A percentile compares a stretch with the other conserved stretches of the same genome.
These are phyloP conservation scores for Dromococcyx pavoninus DNA, from an alignment of 2,797 vertebrate species.

Conservation along the genomic window DNA sequence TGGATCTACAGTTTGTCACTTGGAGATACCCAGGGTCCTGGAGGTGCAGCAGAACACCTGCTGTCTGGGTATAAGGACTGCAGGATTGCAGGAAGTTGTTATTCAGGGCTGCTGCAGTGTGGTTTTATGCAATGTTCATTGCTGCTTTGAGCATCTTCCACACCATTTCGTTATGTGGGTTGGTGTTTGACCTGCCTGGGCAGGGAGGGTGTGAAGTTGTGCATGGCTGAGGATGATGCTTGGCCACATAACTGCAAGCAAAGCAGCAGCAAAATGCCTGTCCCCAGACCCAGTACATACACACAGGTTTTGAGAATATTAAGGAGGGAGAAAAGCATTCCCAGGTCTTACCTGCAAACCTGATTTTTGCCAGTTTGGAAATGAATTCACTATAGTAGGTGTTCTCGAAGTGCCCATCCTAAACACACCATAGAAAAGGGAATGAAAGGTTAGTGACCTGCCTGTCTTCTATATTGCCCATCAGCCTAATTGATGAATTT, in stretches of 20 bases:
- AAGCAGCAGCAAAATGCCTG: not conserved
- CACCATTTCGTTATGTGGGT: not conserved
- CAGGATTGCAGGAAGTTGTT: not conserved
- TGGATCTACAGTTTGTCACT: not conserved
- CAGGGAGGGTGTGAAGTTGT: not conserved
- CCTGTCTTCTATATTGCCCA: not conserved
- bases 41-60: not conserved
- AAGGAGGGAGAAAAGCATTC: not conserved
- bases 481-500: not conserved
- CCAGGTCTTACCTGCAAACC: constrained; percentile 81
- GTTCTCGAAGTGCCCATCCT: constrained; percentile 89
- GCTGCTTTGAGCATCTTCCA: not conserved
- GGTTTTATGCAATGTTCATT: not conserved
- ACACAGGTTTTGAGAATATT: accelerated
- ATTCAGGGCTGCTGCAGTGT: no score
- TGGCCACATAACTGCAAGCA: not conserved
- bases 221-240: not conserved
- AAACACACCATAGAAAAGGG: constrained; percentile 3
- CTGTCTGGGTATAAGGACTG: not conserved
- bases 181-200: not conserved
- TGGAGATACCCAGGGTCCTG: not conserved
- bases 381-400: constrained; percentile 90
- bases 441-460: not conserved
- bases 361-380: constrained; percentile 81
- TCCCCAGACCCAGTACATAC: accelerated